These are phyloP conservation scores for Diaphora mendica DNA, from an alignment of 2,888 invertebrate genomes.

Conservation along the genomic window DNA sequence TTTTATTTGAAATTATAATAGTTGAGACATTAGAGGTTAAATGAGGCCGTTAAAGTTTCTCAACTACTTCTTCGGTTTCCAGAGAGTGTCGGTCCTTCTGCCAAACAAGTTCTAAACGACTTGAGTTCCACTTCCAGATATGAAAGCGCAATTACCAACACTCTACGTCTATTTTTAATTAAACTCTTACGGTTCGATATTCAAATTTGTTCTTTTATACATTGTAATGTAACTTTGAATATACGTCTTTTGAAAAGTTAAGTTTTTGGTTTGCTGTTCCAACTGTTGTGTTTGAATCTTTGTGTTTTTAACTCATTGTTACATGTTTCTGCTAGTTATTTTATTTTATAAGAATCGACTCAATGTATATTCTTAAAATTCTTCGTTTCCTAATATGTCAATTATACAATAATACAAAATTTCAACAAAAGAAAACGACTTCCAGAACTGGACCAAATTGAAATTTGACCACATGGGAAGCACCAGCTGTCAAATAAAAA, in stretches of 20 bases:
- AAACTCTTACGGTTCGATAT: conserved; percentile 41
- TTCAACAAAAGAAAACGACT: no score
- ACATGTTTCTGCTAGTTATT: no score
- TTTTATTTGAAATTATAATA: conserved; percentile 54
- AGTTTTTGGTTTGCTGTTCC: neutral
- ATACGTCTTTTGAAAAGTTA: neutral
- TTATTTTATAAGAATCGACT: no score
- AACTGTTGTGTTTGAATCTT: neutral
- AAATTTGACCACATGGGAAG: no score
- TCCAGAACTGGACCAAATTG: no score
- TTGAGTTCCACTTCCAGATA: conserved; percentile 49
- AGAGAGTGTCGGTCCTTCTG: conserved; percentile 33
- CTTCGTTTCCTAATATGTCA: no score
- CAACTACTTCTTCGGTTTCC: conserved; percentile 30
- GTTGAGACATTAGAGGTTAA: conserved; percentile 51
- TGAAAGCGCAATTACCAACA: conserved; percentile 60
- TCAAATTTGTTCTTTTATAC: conserved; percentile 16
- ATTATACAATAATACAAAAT: no score
- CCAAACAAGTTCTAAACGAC: conserved; percentile 55
- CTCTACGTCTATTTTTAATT: conserved; percentile 44
- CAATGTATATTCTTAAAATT: no score
- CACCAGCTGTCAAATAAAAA: no score
- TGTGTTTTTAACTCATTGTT: no score
- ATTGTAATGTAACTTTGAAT: neutral
- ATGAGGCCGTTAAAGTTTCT: conserved; percentile 50